Evolutionary conservation across 2,888 invertebrate genomes (phyloP), one percentile per base, ranked within the genome.

Genomic region (Dione vanillae): DNA sequence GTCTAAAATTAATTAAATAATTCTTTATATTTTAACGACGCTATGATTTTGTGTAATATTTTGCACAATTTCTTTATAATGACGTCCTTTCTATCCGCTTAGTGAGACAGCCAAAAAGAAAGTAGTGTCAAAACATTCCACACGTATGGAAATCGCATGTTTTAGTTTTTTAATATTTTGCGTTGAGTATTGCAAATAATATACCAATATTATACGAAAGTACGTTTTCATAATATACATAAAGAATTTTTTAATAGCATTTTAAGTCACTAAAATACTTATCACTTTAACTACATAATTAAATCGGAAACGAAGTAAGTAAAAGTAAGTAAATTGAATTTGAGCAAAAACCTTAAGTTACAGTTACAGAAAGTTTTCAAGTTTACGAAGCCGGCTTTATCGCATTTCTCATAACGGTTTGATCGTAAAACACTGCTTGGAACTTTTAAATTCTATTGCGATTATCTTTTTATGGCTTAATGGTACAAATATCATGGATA

Each of bases 401-500:
- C 45, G 52, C 16, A 19, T 54, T 54, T 54, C 35, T 19, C 43
- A 68, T 68, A 61, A 68, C 52, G 68, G 68, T 61, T 68, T 68
- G 19, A 37, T 45, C 68, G 51, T 68, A 43, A 68, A 67, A 68
- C 20, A 35, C 20, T 35, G 16, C 58, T 58, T 51, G 49, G 12
- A 2, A 51, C 49, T 67, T 67, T 49, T 59, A 27, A 59, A 40
- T 49, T 67, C 45, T 37, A 35, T 20, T 19, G n/a, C 49, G 12
- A 49, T 64, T 49, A 49, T 61, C 47, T 20, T 43, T 45, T 47
- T 62, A 70, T 70, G 58, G 43, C 19, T 47, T 49, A 51, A 16
- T 49, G 47, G 56, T 16, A 45, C 12, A 35, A 58, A 35, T 59
- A 52, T 27, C 35, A 41, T 45, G 14, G 14, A 14, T 56, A 67